Evolutionary conservation across 2,797 vertebrate genomes (phyloP).

Genomic region (Paratrypauchen microcephalus): DNA sequence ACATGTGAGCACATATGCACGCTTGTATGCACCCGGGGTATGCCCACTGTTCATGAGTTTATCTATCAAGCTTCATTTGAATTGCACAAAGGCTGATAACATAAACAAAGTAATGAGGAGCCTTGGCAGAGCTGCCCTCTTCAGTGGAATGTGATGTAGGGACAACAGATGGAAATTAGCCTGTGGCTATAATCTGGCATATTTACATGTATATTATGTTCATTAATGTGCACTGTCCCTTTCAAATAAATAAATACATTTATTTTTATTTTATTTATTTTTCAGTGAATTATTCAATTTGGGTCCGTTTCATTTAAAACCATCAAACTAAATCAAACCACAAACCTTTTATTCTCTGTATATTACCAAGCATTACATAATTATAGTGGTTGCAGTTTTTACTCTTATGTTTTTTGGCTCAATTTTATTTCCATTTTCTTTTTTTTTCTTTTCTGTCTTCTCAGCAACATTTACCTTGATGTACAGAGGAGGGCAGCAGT

Average conservation of each 20-base stretch:
- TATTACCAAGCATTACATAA: no score
- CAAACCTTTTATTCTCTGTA: not conserved
- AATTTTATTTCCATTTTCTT: no score
- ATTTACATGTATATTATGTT: no score
- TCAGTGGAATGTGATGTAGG: conserved; percentile 17
- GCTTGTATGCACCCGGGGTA: conserved; percentile 41
- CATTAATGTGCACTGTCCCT: no score
- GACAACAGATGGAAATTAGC: no score
- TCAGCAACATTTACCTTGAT: conserved; percentile 4
- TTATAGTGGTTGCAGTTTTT: no score
- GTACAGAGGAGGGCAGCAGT: conserved; percentile 16
- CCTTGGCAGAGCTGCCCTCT: conserved; percentile 32
- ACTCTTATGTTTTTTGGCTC: no score
- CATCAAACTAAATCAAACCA: not conserved
- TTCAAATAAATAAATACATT: no score
- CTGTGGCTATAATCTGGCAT: no score
- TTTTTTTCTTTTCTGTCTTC: not conserved
- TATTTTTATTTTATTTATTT: no score
- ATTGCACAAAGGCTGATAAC: conserved; percentile 44
- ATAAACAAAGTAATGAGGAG: conserved; percentile 45
- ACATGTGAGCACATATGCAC: conserved; percentile 22
- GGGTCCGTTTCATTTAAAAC: conserved; percentile 48
- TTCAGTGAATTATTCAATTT: conserved; percentile 49
- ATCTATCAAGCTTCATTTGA: conserved; percentile 49
- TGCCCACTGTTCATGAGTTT: conserved; percentile 27